Conservation (phyloP, 2,113 vertebrate species). For the Prochilodus magdalenae region DNA sequence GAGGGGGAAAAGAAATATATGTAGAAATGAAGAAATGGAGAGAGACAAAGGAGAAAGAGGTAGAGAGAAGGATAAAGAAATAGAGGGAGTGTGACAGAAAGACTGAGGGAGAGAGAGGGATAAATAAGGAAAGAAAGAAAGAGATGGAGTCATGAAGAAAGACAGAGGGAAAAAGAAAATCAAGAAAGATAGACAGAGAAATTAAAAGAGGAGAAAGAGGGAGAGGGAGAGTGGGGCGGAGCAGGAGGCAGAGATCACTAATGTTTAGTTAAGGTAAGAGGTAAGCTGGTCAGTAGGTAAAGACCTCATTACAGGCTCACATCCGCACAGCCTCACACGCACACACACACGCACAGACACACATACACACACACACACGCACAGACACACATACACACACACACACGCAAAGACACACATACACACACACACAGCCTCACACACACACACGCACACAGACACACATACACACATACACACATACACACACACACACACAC, state of each 20-base stretch:
- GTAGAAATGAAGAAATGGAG: neutral
- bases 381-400: slow-evolving; percentile 63
- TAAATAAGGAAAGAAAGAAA: neutral
- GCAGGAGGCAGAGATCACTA: slow-evolving; percentile 27
- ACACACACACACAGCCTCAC: neutral
- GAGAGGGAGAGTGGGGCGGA: neutral
- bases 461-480: no score
- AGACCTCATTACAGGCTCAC: slow-evolving; percentile 35
- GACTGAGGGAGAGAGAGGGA: no score
- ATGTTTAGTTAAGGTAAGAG: slow-evolving; percentile 45
- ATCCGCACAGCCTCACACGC: slow-evolving; percentile 65
- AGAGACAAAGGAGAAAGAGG: neutral
- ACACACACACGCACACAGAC: neutral
- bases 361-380: slow-evolving; percentile 3
- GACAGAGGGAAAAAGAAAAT: neutral
- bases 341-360: slow-evolving; percentile 54
- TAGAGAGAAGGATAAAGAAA: neutral
- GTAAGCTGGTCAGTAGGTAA: slow-evolving; percentile 46
- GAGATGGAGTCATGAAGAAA: neutral
- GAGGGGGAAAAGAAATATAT: no score
- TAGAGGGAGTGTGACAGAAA: neutral
- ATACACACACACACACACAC: no score
- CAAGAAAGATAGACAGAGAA: neutral
- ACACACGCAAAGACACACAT: slow-evolving; percentile 48
- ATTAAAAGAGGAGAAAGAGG: neutral